Evolutionary conservation across 1,140 invertebrate genomes (phyloP).

Genomic region (Cyclargus thomasi): DNA sequence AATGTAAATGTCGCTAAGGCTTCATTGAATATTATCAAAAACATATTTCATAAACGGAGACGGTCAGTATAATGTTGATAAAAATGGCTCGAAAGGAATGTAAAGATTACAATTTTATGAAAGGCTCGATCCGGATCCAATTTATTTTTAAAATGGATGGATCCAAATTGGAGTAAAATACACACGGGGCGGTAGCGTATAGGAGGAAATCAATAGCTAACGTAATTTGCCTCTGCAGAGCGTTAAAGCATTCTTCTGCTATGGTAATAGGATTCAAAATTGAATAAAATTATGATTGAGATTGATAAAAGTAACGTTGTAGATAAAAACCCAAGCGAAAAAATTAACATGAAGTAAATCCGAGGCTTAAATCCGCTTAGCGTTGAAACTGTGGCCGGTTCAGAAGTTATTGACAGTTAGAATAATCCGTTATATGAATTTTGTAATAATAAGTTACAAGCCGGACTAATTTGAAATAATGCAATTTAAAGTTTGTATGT

Average conservation of each 20-base stretch:
- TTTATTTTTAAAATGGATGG: conserved; percentile 37
- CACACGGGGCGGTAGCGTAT: conserved; percentile 27
- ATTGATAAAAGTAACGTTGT: conserved; percentile 21
- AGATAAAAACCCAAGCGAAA: conserved; percentile 18
- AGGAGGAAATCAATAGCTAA: conserved; percentile 28
- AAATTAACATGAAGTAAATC: conserved; percentile 32
- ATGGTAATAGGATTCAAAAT: conserved; percentile 27
- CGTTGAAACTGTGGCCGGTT: conserved; percentile 26
- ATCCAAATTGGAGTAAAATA: conserved; percentile 34
- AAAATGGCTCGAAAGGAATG: conserved; percentile 27
- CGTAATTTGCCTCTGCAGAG: conserved; percentile 24
- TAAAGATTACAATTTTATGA: conserved; percentile 36
- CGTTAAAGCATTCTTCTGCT: conserved; percentile 21
- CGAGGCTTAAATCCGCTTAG: conserved; percentile 31
- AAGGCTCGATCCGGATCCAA: conserved; percentile 32
- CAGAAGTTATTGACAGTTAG: conserved; percentile 28
- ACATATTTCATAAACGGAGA: conserved; percentile 19
- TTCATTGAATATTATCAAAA: not conserved
- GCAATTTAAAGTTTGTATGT: not conserved
- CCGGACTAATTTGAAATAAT: not conserved
- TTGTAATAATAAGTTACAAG: conserved; percentile 11
- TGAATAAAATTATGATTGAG: conserved; percentile 19
- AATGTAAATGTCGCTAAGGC: no score
- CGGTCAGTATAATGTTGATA: conserved; percentile 22
- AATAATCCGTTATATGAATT: conserved; percentile 24